Conservation (phyloP, 1,140 invertebrate species). For the Drosophila ambigua region DNA sequence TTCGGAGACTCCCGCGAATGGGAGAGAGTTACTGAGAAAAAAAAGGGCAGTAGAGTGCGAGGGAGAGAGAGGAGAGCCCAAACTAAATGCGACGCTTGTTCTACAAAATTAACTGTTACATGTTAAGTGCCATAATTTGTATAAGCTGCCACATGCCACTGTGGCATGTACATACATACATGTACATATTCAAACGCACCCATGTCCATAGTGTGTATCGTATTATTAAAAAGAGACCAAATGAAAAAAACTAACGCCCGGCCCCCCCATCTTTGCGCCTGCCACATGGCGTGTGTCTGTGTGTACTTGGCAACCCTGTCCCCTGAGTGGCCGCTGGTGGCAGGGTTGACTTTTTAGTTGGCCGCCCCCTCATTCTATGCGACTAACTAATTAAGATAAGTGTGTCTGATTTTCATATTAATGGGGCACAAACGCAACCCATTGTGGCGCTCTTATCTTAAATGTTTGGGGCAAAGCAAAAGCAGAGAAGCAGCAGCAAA, state of each 20-base stretch:
- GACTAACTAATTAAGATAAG: slow-evolving; percentile 81
- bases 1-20: not conserved
- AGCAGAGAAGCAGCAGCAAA: slow-evolving; percentile 22
- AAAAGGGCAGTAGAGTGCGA: not conserved
- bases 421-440: slow-evolving; percentile 72
- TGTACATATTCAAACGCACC: slow-evolving; percentile 1
- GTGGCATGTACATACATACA: slow-evolving; percentile 1
- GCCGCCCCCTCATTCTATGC: slow-evolving; percentile 40
- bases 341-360: slow-evolving; percentile 37
- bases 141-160: slow-evolving; percentile 36
- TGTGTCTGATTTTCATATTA: slow-evolving; percentile 82
- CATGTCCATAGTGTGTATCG: slow-evolving; percentile 8
- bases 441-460: slow-evolving; percentile 72
- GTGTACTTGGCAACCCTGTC: slow-evolving; percentile 12
- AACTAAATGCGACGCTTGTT: slow-evolving; percentile 47
- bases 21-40: too few species aligned
- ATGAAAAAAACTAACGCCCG: slow-evolving; percentile 4
- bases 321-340: slow-evolving; percentile 17
- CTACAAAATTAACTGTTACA: slow-evolving; percentile 51
- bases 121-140: slow-evolving; percentile 51
- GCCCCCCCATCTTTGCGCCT: not conserved
- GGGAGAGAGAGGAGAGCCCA: slow-evolving; percentile 2
- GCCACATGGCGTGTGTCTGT: slow-evolving; percentile 17
- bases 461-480: slow-evolving; percentile 57
- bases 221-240: slow-evolving; percentile 32